These are phyloP conservation scores for Drosophila mojavensis DNA, from an alignment of 1,140 invertebrate genomes.

Conservation along the genomic window DNA sequence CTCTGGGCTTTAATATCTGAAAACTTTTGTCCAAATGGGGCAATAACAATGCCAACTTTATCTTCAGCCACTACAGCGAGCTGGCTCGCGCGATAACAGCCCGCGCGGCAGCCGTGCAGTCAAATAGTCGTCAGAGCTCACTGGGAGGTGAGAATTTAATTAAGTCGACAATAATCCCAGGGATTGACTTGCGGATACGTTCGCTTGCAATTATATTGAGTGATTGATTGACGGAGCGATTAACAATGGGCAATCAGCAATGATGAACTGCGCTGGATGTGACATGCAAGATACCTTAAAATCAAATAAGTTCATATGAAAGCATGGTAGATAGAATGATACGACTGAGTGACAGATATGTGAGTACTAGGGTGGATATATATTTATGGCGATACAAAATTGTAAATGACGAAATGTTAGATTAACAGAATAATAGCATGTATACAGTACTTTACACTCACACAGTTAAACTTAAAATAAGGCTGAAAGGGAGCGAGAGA, in stretches of 20 bases:
- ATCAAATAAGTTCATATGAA: no score
- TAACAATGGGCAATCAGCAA: background rate
- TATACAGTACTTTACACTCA: no score
- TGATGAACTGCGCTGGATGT: background rate
- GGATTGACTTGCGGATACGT: background rate
- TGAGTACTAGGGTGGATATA: no score
- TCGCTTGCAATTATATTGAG: background rate
- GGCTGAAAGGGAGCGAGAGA: no score
- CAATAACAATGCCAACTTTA: conserved; percentile 14
- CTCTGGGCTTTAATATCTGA: background rate
- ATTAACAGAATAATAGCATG: no score
- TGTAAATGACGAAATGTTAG: no score
- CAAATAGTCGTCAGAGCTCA: background rate
- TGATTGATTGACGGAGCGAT: background rate
- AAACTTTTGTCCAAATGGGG: conserved; percentile 14
- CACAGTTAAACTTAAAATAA: no score
- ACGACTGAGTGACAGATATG: no score
- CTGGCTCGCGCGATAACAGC: background rate
- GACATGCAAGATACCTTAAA: no score
- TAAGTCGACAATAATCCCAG: background rate
- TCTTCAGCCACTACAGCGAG: background rate
- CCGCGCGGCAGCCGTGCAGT: background rate
- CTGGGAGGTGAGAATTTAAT: conserved; percentile 7
- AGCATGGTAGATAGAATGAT: no score
- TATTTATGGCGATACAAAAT: no score